Evolutionary conservation across 2,888 invertebrate species (phyloP).

Genomic region (Microchrysa polita): DNA sequence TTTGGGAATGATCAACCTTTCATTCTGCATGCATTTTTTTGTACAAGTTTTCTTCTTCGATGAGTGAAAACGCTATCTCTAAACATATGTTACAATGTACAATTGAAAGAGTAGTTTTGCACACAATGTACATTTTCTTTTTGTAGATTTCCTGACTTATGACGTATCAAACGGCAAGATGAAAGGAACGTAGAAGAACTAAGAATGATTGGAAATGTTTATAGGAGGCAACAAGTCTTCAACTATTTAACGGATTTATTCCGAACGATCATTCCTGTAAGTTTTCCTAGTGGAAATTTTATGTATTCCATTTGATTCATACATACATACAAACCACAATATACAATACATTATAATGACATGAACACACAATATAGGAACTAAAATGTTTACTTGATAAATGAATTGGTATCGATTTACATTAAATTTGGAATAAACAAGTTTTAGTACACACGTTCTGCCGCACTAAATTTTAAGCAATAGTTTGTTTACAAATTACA

Average conservation of each 20-base stretch:
- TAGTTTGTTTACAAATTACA: too few relatives aligned
- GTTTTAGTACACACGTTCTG: too few relatives aligned
- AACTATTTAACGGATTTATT: conserved; percentile 25
- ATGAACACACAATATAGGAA: too few relatives aligned
- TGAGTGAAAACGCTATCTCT: neutral
- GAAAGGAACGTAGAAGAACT: conserved; percentile 13
- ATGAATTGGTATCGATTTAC: too few relatives aligned
- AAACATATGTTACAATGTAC: neutral
- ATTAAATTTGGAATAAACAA: too few relatives aligned
- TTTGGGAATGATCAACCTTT: neutral
- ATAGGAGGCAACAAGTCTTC: conserved; percentile 12
- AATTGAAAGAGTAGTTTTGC: conserved; percentile 28
- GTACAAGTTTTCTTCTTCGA: neutral
- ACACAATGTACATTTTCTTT: conserved; percentile 16
- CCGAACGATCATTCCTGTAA: conserved; percentile 27
- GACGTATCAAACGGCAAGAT: conserved; percentile 37
- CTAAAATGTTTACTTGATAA: too few relatives aligned
- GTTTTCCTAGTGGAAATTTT: neutral
- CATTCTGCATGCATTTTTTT: neutral
- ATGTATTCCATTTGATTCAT: too few relatives aligned
- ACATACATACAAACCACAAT: too few relatives aligned
- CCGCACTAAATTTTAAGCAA: too few relatives aligned
- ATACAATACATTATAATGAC: too few relatives aligned
- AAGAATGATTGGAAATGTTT: conserved; percentile 20
- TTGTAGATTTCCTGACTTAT: conserved; percentile 46